A percentile compares a stretch with the other conserved stretches of the same genome.
These are phyloP conservation scores for Acanthiza pusilla DNA, from an alignment of 2,797 vertebrate species.

Conservation along the genomic window DNA sequence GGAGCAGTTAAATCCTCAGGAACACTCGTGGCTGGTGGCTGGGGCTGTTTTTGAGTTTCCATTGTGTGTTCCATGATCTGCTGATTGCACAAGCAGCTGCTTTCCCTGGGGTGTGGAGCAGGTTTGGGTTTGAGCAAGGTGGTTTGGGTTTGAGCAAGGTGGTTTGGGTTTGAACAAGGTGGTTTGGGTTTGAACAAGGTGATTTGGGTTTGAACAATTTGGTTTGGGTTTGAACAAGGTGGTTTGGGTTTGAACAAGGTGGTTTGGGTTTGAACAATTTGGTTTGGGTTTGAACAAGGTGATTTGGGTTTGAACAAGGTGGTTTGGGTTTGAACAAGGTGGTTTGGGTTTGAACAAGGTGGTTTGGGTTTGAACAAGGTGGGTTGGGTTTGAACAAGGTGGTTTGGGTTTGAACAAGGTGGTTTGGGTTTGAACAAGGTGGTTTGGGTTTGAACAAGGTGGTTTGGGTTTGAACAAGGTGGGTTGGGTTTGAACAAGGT, in stretches of 20 bases:
- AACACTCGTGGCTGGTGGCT: rapidly evolving
- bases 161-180: not conserved
- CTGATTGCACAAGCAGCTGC: not conserved
- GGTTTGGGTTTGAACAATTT: not conserved
- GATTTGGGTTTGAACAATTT: not conserved
- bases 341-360: not conserved
- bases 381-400: not conserved
- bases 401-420: too few species aligned
- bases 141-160: too few species aligned
- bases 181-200: too few species aligned
- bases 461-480: not conserved
- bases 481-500: too few species aligned
- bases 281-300: not conserved
- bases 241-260: not conserved
- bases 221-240: not conserved
- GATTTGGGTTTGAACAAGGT: too few species aligned
- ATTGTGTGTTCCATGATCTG: not conserved
- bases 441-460: not conserved
- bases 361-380: not conserved
- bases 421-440: not conserved
- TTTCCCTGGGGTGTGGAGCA: not conserved
- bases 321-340: too few species aligned
- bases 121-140: not conserved
- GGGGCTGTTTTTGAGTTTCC: not conserved
- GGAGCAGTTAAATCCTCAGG: not conserved